Evolutionary conservation across 2,113 vertebrate genomes (phyloP), one percentile per base, ranked within the genome.

Genomic region (Synchiropus splendidus): DNA sequence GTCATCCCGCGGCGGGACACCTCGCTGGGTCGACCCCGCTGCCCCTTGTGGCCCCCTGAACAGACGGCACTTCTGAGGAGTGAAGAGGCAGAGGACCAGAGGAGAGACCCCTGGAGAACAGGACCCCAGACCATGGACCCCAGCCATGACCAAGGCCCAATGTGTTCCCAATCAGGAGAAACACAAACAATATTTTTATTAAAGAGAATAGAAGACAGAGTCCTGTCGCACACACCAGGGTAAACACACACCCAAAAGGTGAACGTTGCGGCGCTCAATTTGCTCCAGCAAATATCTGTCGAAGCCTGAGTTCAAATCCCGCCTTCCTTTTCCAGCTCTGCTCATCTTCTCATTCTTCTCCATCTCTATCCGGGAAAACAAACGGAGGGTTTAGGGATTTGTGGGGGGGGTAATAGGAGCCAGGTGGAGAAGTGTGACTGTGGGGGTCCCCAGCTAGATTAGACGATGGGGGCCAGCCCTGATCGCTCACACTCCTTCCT

Each of bases 91-190:
- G 32, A 27, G 89, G 86, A 85, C 80, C 79, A 57, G 71, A 81
- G 86, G 87, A 89, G 88, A 84, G 81, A 78, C 74, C 83, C 82
- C 64, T 67, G 81, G 90, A 90, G 83, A 83, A 89, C 88, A 85
- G 88, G 89, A 89, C 87, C 87, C 88, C 79, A 69, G 59, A 74
- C 62, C 76, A 68, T 4, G 42, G 65, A 77, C 74, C 76, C 70
- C 61, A 44, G 55, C 62, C 58, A 51, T 51, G 80, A 82, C 81
- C 83, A 78, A 46, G 62, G 79, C 85, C 86, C 89, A 94, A 94
- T 93, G 90, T 94, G 92, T 91, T 94, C 89, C 82, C 89, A 91
- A 92, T 94, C 89, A 94, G 85, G 84, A 72, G 80, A 90, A 90
- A 92, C 83, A 88, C 87, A 94, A 92, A 94, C 90, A 92, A 87